Base-by-base conservation (phyloP, 1,140 invertebrate genomes). In the Anoplolepis gracilipes region DNA sequence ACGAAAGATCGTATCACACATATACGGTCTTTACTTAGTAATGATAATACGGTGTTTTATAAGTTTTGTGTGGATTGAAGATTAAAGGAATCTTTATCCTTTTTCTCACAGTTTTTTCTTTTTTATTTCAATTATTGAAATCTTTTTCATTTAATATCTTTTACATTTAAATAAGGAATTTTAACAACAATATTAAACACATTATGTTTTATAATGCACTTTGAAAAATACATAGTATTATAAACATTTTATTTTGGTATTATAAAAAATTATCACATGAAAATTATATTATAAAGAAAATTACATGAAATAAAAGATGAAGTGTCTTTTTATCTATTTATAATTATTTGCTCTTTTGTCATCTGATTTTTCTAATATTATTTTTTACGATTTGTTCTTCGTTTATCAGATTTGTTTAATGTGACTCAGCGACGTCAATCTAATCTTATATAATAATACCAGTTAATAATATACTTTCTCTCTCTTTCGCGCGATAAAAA, bases 81-180 rank as follows among this genome's bases (percentile, higher is more conserved):
- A 61, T 76, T 62, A 28, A 59, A 25, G 25, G 11, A 57, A 55
- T 30, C n/a, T 72, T 36, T 6, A 22, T 3, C 4, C 22, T 25
- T 36, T 39, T 5, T 55, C 30, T 1, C 6, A 6, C 28, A 28
- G 22, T 2, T 2, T 6, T 49, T 75, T 39, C 6, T 16, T 25
- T 75, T 39, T 4, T 49, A 49, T 59, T 75, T 19, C 22, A 55
- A 6, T 57, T 25, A 25, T 25, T 28, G 13, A 25, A 28, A 25
- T 13, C n/a, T 61, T 25, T 25, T 11, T 42, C 46, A 49, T 49
- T 61, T 61, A 61, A 61, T 28, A 10, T n/a, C n/a, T 5, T 49
- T 46, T 46, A 46, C 7, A 69, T 70, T 30, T 53, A 53, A 70
- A 11, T 69, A 28, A n/a, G n/a, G n/a, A n/a, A n/a, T n/a, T n/a